Base-by-base conservation (phyloP, 2,888 invertebrate genomes). In the Callinectes sapidus region DNA sequence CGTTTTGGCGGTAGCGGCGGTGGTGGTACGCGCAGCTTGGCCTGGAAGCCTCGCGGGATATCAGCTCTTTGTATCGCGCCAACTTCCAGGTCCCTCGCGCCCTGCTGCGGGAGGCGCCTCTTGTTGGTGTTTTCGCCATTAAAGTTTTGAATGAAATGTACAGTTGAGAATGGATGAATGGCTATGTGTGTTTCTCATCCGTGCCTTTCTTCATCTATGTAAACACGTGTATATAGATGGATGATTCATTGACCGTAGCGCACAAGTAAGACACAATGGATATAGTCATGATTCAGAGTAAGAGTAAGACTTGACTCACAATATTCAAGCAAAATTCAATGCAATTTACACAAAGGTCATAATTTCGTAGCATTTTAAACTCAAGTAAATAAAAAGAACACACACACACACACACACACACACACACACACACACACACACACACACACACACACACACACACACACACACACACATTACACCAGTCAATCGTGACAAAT, bases 401-500 rank as follows among this genome's bases (percentile, higher is more conserved):
- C 48, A 88, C 88, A 88, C 55, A 88, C 88, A 88, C 55, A 88
- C 55, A 54, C 88, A 88, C 88, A 88, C 55, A 54, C n/a, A 88
- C 88, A 88, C 88, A 55, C 88, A 54, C 88, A 88, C 55, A 54
- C 88, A 88, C 55, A 55, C 88, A 88, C 88, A 88, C 88, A 88
- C 88, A 88, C 88, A 88, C 88, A 55, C 55, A 88, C 54, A 88
- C 55, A n/a, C 48, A 88, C 88, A 88, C 88, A 55, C 88, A 88
- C 88, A 88, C 55, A 88, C 48, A 88, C 88, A 88, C 88, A 55
- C 88, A 88, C 88, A 54, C 88, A 88, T 55, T n/a, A n/a, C n/a
- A n/a, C n/a, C n/a, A n/a, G n/a, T n/a, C n/a, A n/a, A 87, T 42
- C 14, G 48, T 10, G 48, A 48, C 48, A 48, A 48, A 48, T 48